Evolutionary conservation across 2,888 invertebrate species (phyloP), one percentile per base, ranked within the genome.

Genomic region (Tetranychus truncatus): DNA sequence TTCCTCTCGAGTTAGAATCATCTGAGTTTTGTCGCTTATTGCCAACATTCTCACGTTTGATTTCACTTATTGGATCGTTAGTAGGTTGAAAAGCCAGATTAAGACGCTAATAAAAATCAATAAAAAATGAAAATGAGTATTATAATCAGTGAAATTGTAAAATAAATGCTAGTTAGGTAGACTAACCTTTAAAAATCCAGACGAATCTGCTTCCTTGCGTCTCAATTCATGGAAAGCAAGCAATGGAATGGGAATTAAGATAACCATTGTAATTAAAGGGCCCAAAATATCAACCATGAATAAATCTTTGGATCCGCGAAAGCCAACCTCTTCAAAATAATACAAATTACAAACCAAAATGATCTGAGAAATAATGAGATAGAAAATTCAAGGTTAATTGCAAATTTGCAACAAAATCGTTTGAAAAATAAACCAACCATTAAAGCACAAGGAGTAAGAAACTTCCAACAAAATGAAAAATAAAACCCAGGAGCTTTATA

Each of bases 401-500:
- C 4, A 20, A 69, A 24, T 24, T 20, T 20, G 67, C 4, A 20
- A 69, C 18, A 20, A 20, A 69, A 21, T 9, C 69, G 20, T 69
- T 20, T 24, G 69, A 7, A 21, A 72, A 24, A 34, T 1, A 34
- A 44, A 34, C 44, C 15, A n/a, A 72, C 73, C 55, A 73, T 18
- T 65, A 73, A 65, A 73, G 66, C 55, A 21, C 34, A 11, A 18
- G 73, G 73, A 21, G 66, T 66, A 3, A 46, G 9, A 66, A 73
- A 44, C 7, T 65, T 73, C 73, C 73, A 73, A 24, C 21, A 73
- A 24, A 21, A 65, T n/a, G 46, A 45, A 73, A 73, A 73, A 55
- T 66, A 73, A 20, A 46, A 46, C n/a, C 73, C 73, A 55, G 45
- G 55, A 20, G 55, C 66, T 66, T 73, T 73, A 34, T n/a, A 73